Base-by-base conservation (phyloP, 35 echinoderm and acorn worm species). In the Chiridota heheva region DNA sequence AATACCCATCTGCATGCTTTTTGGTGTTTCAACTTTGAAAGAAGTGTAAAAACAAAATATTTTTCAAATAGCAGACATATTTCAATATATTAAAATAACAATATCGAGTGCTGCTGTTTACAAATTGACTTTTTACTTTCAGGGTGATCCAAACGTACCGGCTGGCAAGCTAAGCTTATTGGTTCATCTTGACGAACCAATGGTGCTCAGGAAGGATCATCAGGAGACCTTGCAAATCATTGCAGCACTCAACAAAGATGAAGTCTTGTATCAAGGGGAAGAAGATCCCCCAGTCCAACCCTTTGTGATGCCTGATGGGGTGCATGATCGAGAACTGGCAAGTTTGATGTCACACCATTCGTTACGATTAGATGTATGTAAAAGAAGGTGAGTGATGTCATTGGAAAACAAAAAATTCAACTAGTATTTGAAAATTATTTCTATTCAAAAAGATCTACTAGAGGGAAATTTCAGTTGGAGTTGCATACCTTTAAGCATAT, bases 81-180 rank as follows among this genome's bases (percentile, higher is more conserved):
- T n/a, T n/a, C n/a, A n/a, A n/a, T n/a, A n/a, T n/a, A n/a, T n/a
- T n/a, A n/a, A n/a, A n/a, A n/a, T n/a, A n/a, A n/a, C n/a, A n/a
- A n/a, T n/a, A n/a, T n/a, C n/a, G n/a, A n/a, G n/a, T n/a, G n/a
- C n/a, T n/a, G n/a, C n/a, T n/a, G n/a, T n/a, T n/a, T n/a, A n/a
- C n/a, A n/a, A n/a, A n/a, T n/a, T n/a, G n/a, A n/a, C n/a, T n/a
- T 53, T 22, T 53, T 22, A 22, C 3, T 53, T 53, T 7, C 60
- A 91, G 88, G 94, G 94, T 67, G 94, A 97, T 60, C 94, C 94
- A 16, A 97, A 97, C 67, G 94, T 97, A 0, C 94, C 94, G 36
- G 88, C 94, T 2, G 70, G 80, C 40, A 86, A 97, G 79, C 29
- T 88, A 18, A 91, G 84, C 43, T 72, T 97, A 16, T 78, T 88